phyloP scores from a whole-genome alignment of 2,113 vertebrate species.

The Spheniscus mendiculus region DNA sequence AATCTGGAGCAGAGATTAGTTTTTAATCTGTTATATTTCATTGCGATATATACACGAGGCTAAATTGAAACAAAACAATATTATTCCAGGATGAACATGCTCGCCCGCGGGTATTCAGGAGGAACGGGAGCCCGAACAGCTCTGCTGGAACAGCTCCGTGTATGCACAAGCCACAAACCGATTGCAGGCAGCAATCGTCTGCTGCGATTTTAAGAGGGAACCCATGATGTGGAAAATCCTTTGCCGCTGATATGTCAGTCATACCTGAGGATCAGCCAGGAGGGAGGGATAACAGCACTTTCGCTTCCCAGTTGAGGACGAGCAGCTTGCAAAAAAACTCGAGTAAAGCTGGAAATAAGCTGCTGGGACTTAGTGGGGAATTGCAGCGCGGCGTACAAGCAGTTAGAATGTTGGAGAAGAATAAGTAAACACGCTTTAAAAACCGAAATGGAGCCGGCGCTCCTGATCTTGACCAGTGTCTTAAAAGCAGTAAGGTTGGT shows the following conservation, averaged over 20 bases:
- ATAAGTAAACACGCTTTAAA: neutral
- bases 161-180: neutral
- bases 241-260: constrained; percentile 36
- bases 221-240: constrained; percentile 44
- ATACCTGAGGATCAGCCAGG: constrained; percentile 20
- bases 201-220: constrained; percentile 13
- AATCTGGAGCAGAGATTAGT: neutral
- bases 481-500: neutral
- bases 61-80: neutral
- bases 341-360: neutral
- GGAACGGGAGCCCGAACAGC: neutral
- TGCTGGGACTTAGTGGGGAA: neutral
- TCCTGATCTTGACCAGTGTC: neutral
- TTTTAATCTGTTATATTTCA: neutral
- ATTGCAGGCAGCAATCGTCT: neutral
- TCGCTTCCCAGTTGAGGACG: neutral
- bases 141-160: neutral
- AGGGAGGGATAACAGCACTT: neutral
- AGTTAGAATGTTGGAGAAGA: neutral
- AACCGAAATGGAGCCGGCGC: neutral
- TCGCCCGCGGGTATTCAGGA: neutral
- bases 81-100: neutral
- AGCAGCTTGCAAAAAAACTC: neutral
- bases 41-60: neutral
- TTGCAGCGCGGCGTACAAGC: neutral